Conservation (phyloP, 2,888 invertebrate genomes). For the Icerya purchasi region DNA sequence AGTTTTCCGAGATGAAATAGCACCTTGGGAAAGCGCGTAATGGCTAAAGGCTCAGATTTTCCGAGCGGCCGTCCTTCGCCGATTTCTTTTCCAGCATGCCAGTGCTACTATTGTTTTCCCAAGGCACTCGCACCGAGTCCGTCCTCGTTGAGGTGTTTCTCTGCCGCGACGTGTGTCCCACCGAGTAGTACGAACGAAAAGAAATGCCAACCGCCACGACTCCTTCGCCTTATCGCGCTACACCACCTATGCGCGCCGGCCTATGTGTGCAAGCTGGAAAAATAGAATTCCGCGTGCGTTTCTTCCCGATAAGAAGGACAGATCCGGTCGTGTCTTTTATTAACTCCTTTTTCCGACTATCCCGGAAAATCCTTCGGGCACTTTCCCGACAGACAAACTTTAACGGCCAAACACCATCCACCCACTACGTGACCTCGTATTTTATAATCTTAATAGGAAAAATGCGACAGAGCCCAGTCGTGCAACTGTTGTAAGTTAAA, state of each 20-base stretch:
- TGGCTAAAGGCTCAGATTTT: background rate
- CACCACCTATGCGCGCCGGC: slow-evolving; percentile 1
- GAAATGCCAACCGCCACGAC: too few relatives aligned
- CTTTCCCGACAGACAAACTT: too few relatives aligned
- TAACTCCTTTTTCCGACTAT: too few relatives aligned
- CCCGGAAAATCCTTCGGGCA: too few relatives aligned
- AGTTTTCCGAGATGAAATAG: slow-evolving; percentile 13
- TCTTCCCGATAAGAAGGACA: slow-evolving; percentile 4
- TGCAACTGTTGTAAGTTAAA: too few relatives aligned
- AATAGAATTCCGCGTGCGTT: slow-evolving; percentile 9
- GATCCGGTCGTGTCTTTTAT: too few relatives aligned
- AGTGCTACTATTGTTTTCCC: slow-evolving; percentile 14
- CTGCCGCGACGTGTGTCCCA: background rate
- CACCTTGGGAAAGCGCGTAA: slow-evolving; percentile 11
- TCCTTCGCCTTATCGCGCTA: too few relatives aligned
- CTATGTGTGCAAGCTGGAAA: slow-evolving; percentile 6
- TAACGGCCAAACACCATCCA: too few relatives aligned
- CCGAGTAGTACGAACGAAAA: too few relatives aligned
- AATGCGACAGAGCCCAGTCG: background rate
- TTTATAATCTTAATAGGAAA: background rate
- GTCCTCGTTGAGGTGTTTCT: background rate
- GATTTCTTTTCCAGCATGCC: slow-evolving; percentile 11
- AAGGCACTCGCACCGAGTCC: slow-evolving; percentile 1
- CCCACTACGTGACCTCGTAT: background rate
- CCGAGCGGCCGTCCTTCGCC: background rate